Evolutionary conservation across 2,113 vertebrate species (phyloP).

Genomic region (Cryptomyrus ogoouensis): DNA sequence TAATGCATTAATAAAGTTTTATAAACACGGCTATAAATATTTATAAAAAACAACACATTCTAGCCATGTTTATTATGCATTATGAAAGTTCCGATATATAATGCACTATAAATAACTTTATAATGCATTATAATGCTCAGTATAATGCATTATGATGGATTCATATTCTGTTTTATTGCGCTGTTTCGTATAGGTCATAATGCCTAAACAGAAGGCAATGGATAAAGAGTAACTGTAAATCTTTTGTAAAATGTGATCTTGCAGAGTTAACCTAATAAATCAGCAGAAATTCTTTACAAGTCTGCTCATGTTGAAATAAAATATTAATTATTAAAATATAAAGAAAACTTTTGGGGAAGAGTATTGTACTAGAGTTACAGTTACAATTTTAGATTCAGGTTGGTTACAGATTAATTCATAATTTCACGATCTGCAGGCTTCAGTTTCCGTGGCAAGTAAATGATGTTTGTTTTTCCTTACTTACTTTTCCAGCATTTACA

Average conservation of each 20-base stretch:
- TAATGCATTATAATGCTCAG: too few species aligned
- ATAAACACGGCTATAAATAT: too few species aligned
- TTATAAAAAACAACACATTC: too few species aligned
- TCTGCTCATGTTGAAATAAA: not conserved
- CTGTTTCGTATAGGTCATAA: not conserved
- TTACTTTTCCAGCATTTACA: not conserved
- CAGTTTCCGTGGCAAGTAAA: not conserved
- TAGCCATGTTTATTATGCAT: too few species aligned
- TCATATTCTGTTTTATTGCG: not conserved
- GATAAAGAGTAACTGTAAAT: not conserved
- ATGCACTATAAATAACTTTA: too few species aligned
- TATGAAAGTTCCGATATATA: too few species aligned
- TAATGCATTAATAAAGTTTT: too few species aligned
- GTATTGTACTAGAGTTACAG: not conserved
- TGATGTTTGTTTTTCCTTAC: not conserved
- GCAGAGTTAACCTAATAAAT: not conserved
- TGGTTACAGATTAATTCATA: not conserved
- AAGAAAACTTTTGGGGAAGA: not conserved
- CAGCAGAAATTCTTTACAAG: not conserved
- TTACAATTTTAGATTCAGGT: not conserved
- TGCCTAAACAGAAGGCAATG: not conserved
- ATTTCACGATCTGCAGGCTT: not conserved
- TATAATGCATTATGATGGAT: too few species aligned
- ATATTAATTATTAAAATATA: not conserved
- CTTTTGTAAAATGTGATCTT: not conserved